Evolutionary conservation across 2,113 vertebrate genomes (phyloP).

Genomic region (Cardinalis cardinalis): DNA sequence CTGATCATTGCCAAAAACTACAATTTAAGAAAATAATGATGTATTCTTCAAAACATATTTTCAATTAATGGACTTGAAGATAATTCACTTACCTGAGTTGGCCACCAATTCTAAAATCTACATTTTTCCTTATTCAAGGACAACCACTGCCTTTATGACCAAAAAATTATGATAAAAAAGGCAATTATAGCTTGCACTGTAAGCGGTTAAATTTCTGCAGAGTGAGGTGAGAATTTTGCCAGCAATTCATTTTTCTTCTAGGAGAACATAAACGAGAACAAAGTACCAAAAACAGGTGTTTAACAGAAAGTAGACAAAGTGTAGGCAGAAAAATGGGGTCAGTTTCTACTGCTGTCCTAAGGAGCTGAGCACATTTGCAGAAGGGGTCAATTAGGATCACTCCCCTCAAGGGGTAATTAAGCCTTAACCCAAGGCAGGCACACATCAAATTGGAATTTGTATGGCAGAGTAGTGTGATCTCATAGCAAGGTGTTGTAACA

Average conservation of each 20-base stretch:
- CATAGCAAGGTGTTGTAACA: not conserved
- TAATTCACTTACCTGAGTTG: not conserved
- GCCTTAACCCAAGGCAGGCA: not conserved
- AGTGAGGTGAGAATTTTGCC: not conserved
- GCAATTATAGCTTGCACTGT: not conserved
- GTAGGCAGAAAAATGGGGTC: not conserved
- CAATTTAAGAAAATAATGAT: not conserved
- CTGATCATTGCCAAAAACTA: not conserved
- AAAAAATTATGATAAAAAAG: conserved; percentile 6
- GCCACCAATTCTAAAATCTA: not conserved
- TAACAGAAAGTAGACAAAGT: not conserved
- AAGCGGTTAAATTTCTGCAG: not conserved
- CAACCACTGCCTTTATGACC: not conserved
- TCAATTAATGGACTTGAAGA: not conserved
- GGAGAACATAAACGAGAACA: not conserved
- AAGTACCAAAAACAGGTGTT: not conserved
- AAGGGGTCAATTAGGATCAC: not conserved
- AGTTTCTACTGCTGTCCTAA: not conserved
- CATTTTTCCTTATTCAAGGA: conserved; percentile 13
- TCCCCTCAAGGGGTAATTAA: not conserved
- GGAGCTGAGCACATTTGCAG: not conserved
- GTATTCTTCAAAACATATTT: not conserved
- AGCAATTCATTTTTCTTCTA: not conserved
- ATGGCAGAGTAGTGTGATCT: not conserved
- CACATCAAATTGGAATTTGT: not conserved